Evolutionary conservation across 2,888 invertebrate species (phyloP).

Genomic region (Protonemura montana): DNA sequence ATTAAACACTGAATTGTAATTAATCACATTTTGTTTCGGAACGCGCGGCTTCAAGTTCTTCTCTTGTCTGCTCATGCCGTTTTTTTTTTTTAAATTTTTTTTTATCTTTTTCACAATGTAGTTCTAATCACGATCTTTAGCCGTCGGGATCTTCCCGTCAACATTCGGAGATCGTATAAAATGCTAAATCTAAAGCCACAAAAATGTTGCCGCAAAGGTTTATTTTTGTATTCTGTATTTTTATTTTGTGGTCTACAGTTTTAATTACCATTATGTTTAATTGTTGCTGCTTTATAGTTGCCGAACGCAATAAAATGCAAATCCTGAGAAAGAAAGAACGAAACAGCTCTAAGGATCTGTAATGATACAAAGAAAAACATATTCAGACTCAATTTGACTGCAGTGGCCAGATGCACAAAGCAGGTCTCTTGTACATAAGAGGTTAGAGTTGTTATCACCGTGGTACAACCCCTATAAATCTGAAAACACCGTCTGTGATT

Average conservation of each 20-base stretch:
- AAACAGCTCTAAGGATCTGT: no score
- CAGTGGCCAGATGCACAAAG: no score
- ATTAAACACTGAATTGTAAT: constrained; percentile 32
- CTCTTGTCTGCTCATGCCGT: neutral
- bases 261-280: constrained; percentile 18
- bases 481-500: no score
- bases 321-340: no score
- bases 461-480: no score
- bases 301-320: neutral
- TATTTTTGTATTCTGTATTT: no score
- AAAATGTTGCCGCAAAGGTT: neutral
- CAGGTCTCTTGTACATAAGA: no score
- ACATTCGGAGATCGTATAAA: neutral
- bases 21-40: constrained; percentile 21
- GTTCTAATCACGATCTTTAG: neutral
- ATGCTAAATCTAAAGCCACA: constrained; percentile 19
- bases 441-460: no score
- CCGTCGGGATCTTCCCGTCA: neutral
- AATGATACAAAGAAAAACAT: no score
- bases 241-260: neutral
- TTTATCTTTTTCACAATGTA: neutral
- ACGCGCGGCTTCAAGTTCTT: neutral
- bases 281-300: neutral
- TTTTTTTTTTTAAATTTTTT: neutral
- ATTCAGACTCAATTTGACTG: no score